Evolutionary conservation across 2,113 vertebrate species (phyloP).

Genomic region (Microtus richardsoni): DNA sequence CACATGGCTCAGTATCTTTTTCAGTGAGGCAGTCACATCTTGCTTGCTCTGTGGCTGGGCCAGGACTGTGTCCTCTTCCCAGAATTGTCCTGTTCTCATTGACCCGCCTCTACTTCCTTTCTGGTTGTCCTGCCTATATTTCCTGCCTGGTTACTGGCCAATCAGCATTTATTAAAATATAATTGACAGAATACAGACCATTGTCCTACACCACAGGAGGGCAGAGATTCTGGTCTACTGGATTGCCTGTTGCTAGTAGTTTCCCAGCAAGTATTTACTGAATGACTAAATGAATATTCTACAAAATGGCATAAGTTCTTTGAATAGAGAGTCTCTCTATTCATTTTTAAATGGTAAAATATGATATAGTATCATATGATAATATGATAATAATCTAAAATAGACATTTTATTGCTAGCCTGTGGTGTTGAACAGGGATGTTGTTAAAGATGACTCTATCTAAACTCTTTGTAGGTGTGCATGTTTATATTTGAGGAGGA

Average conservation of each 20-base stretch:
- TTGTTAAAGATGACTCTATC: not conserved
- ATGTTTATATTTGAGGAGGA: not conserved
- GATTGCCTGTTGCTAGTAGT: not conserved
- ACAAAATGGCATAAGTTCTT: not conserved
- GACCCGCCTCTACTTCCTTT: no score
- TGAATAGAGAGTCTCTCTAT: not conserved
- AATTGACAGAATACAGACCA: no score
- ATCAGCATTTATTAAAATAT: no score
- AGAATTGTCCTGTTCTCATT: no score
- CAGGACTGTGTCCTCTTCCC: no score
- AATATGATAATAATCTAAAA: not conserved
- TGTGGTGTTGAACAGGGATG: not conserved
- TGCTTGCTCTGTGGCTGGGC: no score
- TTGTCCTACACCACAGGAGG: not conserved
- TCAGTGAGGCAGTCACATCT: no score
- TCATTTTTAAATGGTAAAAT: not conserved
- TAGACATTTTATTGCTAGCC: not conserved
- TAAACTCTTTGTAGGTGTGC: not conserved
- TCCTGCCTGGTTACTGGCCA: no score
- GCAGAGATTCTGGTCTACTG: not conserved
- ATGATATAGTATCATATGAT: not conserved
- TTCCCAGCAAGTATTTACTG: slow-evolving; percentile 12
- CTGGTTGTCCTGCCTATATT: no score
- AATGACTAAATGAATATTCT: slow-evolving; percentile 1
- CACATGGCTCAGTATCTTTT: no score